Evolutionary conservation across 2,797 vertebrate species (phyloP).

Genomic region (Brotula barbata): DNA sequence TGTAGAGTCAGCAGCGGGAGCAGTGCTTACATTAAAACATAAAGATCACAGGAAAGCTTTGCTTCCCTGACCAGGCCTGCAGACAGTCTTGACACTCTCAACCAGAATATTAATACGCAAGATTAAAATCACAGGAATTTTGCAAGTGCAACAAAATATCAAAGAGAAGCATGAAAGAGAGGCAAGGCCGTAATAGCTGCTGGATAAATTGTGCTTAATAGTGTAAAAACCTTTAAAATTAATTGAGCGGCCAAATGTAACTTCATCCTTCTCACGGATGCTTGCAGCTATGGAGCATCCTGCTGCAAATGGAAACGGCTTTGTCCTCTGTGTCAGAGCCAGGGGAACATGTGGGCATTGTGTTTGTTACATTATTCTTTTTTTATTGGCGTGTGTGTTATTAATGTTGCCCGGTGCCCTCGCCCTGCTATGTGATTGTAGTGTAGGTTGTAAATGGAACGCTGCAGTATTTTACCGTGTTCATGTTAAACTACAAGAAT

Average conservation of each 20-base stretch:
- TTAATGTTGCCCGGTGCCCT: conserved; percentile 39
- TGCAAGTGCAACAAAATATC: conserved; percentile 62
- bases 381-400: conserved; percentile 41
- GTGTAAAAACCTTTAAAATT: conserved; percentile 71
- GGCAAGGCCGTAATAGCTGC: conserved; percentile 44
- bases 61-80: conserved; percentile 15
- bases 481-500: conserved; percentile 55
- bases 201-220: conserved; percentile 69
- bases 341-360: conserved; percentile 24
- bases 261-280: conserved; percentile 54
- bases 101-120: conserved; percentile 35
- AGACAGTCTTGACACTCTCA: conserved; percentile 33
- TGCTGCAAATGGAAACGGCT: conserved; percentile 46
- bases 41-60: conserved; percentile 30
- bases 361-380: conserved; percentile 50
- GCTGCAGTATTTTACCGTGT: conserved; percentile 40
- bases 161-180: conserved; percentile 47
- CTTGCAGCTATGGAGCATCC: conserved; percentile 49
- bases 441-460: conserved; percentile 33
- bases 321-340: conserved; percentile 46
- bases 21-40: conserved; percentile 19
- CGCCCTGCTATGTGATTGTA: conserved; percentile 16
- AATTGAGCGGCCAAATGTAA: conserved; percentile 70
- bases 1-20: background rate
- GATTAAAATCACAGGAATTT: conserved; percentile 50